Conservation (phyloP, 2,113 vertebrate species). For the Phrynosoma blainvillii region DNA sequence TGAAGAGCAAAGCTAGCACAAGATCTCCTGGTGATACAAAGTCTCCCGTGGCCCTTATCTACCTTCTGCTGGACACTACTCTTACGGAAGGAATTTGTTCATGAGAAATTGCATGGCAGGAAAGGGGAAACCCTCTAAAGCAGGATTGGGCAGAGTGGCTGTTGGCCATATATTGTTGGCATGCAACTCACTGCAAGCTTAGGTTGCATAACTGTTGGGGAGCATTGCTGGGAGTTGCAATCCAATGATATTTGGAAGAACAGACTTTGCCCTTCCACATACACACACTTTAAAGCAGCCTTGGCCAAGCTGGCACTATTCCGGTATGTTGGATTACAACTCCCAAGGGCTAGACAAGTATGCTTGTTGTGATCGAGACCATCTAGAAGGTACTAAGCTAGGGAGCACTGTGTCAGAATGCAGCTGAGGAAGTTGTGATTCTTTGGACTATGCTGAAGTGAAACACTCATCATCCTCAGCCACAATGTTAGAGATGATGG, state of each 20-base stretch:
- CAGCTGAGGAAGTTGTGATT: no score
- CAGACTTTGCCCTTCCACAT: no score
- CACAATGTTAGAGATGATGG: no score
- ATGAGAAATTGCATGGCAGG: background rate
- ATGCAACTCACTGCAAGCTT: no score
- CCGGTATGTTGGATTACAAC: background rate
- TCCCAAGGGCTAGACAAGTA: background rate
- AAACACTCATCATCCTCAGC: no score
- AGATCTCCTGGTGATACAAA: background rate
- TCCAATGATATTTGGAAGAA: no score
- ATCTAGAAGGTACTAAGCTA: background rate
- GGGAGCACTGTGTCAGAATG: background rate
- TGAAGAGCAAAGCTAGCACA: conserved; percentile 70
- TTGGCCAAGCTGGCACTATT: background rate
- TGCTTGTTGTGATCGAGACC: background rate
- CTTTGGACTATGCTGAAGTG: no score
- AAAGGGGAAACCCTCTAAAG: background rate
- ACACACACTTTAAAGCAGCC: background rate
- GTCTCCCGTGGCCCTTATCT: background rate
- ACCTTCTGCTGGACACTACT: background rate
- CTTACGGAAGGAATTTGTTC: background rate
- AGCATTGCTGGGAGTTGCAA: no score
- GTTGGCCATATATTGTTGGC: background rate
- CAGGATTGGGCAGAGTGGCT: background rate
- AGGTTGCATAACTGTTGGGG: no score